Evolutionary conservation across 2,113 vertebrate species (phyloP).

Genomic region (Planiliza haematocheilus): DNA sequence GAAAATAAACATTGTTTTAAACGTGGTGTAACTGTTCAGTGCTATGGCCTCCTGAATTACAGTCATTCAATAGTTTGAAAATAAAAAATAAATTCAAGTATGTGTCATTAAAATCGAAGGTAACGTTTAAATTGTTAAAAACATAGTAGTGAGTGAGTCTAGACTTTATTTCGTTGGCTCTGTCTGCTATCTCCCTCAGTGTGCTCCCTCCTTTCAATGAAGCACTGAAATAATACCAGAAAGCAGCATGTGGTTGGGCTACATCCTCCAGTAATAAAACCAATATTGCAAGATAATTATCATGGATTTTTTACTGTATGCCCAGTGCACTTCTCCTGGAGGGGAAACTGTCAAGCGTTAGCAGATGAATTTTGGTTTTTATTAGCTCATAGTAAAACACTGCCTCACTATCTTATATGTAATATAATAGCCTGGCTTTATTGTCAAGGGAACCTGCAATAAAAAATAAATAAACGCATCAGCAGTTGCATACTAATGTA

Average conservation of each 20-base stretch:
- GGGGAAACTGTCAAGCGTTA: slow-evolving; percentile 76
- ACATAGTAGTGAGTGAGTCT: neutral
- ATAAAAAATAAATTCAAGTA: too few species aligned
- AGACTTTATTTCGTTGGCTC: slow-evolving; percentile 30
- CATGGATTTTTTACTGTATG: slow-evolving; percentile 81
- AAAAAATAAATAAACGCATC: slow-evolving; percentile 76
- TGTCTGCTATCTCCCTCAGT: slow-evolving; percentile 32
- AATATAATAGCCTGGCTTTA: slow-evolving; percentile 76
- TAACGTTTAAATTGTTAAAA: too few species aligned
- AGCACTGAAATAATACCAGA: slow-evolving; percentile 62
- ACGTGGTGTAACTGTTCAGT: too few species aligned
- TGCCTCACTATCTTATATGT: slow-evolving; percentile 67
- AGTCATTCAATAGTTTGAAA: too few species aligned
- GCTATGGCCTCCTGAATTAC: too few species aligned
- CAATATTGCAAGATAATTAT: slow-evolving; percentile 83
- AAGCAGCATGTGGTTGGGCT: slow-evolving; percentile 71
- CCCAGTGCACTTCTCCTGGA: slow-evolving; percentile 77
- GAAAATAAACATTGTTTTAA: too few species aligned
- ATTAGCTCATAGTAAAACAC: slow-evolving; percentile 80
- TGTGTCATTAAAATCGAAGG: too few species aligned
- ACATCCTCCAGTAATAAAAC: slow-evolving; percentile 81
- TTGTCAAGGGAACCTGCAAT: slow-evolving; percentile 69
- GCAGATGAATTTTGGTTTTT: slow-evolving; percentile 81
- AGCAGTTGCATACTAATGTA: slow-evolving; percentile 75
- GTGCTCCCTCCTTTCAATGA: slow-evolving; percentile 30